These are phyloP conservation scores for Philhelius pedissequus DNA, from an alignment of 2,888 invertebrate genomes.

Conservation along the genomic window DNA sequence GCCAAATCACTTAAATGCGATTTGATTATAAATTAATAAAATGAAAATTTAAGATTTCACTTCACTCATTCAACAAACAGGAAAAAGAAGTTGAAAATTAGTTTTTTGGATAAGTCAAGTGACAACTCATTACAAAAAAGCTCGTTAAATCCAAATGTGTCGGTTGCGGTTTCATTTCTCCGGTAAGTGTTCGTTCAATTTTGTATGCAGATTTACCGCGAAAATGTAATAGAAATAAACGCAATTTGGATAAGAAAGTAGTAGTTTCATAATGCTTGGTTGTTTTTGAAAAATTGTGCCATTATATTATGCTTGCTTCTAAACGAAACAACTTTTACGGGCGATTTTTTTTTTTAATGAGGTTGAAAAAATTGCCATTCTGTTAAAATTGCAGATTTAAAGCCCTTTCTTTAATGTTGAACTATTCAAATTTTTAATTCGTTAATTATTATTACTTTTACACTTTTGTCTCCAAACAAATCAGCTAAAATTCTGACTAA, in stretches of 20 bases:
- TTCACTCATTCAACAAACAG: conserved; percentile 43
- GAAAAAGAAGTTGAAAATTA: conserved; percentile 47
- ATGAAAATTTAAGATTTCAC: conserved; percentile 44
- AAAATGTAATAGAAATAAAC: conserved; percentile 25
- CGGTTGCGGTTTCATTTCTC: conserved; percentile 33
- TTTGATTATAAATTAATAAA: conserved; percentile 8
- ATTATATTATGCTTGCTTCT: too few relatives aligned
- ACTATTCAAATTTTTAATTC: too few relatives aligned
- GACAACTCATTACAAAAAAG: conserved; percentile 67
- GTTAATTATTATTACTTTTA: too few relatives aligned
- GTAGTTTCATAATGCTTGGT: conserved; percentile 18
- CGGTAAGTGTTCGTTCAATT: conserved; percentile 55
- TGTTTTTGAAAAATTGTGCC: too few relatives aligned
- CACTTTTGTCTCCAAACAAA: too few relatives aligned
- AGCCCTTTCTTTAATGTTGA: too few relatives aligned
- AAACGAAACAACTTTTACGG: too few relatives aligned
- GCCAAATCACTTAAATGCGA: not conserved
- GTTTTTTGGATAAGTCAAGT: conserved; percentile 66
- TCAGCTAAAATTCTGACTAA: too few relatives aligned
- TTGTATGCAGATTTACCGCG: conserved; percentile 37
- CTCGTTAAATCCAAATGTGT: conserved; percentile 60
- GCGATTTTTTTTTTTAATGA: too few relatives aligned
- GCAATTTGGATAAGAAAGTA: conserved; percentile 8
- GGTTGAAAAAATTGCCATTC: too few relatives aligned
- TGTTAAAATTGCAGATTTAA: too few relatives aligned